Conservation (phyloP, 1,140 invertebrate species). For the Scaptodrosophila lebanonensis region DNA sequence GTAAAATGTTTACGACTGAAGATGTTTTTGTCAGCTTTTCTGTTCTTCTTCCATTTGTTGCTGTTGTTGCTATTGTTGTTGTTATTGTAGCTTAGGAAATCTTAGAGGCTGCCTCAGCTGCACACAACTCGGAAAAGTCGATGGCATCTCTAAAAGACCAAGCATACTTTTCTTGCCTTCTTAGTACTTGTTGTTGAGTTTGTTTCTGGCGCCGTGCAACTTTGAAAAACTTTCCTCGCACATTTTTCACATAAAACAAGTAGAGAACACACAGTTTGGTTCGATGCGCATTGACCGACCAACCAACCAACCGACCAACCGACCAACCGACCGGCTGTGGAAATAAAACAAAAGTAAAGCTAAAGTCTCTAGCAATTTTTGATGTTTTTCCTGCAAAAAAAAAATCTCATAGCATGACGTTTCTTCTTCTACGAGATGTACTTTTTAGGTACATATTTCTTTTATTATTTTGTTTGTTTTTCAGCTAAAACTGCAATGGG, state of each 20-base stretch:
- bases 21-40: conserved; percentile 23
- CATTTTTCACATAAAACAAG: conserved; percentile 50
- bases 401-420: too few relatives aligned
- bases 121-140: conserved; percentile 34
- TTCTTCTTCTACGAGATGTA: too few relatives aligned
- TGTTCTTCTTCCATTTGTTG: too few relatives aligned
- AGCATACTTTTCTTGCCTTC: conserved; percentile 5
- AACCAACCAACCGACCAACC: too few relatives aligned
- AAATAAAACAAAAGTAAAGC: conserved; percentile 44
- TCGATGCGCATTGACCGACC: conserved; percentile 25
- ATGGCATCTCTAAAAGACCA: conserved; percentile 38
- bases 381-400: too few relatives aligned
- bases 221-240: conserved; percentile 64
- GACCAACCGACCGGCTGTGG: conserved; percentile 32
- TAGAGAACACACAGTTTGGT: conserved; percentile 21
- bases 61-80: too few relatives aligned
- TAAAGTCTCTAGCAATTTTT: conserved; percentile 37
- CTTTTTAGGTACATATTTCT: too few relatives aligned
- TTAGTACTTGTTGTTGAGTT: conserved; percentile 18
- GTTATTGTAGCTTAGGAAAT: conserved; percentile 35
- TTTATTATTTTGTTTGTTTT: too few relatives aligned
- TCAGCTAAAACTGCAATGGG: too few relatives aligned
- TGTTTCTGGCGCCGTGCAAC: conserved; percentile 36
- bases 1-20: not conserved
- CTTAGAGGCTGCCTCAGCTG: conserved; percentile 2